Evolutionary conservation across 35 echinoderm and acorn worm genomes (phyloP), one percentile per base, ranked within the genome.

Genomic region (Eucidaris tribuloides): DNA sequence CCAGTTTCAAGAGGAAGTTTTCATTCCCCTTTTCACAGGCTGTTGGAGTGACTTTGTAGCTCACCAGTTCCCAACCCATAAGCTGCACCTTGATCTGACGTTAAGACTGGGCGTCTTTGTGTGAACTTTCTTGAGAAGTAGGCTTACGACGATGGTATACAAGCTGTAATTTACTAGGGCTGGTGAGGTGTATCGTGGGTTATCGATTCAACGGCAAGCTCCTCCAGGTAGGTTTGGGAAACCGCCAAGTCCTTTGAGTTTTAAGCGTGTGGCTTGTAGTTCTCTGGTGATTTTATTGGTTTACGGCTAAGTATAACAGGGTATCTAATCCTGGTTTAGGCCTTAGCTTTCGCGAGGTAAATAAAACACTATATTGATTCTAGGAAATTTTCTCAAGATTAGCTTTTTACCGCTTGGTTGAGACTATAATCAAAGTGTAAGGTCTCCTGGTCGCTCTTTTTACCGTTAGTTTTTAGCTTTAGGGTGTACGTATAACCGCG

Each of bases 241-340:
- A 93, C 91, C 91, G 91, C 85, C 91, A 93, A 93, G 84, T 88
- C 79, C 91, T 93, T 93, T 93, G 72, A 84, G 84, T 93, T 87
- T 88, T 83, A 88, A 78, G 38, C 46, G 82, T 64, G 79, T 14
- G 18, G 38, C 22, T 83, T 41, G 71, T 93, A 79, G 46, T 93
- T 58, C 80, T 79, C 79, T 58, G 79, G 85, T 77, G 80, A 42
- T 79, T 58, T 31, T n/a, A 40, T 37, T 46, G n/a, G 76, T 83
- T 79, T 79, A 58, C 18, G 23, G 57, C 59, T 57, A 40, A 41
- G 44, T 65, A 93, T 88, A 93, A 58, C 70, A 46, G 91, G 85
- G 85, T 93, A 82, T 93, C 91, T 93, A 93, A 87, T 88, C 80
- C 91, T 46, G 80, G 85, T 91, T 91, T 91, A 85, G 74, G 1